These are phyloP conservation scores for Vultur gryphus DNA, from an alignment of 2,797 vertebrate genomes.

Conservation along the genomic window DNA sequence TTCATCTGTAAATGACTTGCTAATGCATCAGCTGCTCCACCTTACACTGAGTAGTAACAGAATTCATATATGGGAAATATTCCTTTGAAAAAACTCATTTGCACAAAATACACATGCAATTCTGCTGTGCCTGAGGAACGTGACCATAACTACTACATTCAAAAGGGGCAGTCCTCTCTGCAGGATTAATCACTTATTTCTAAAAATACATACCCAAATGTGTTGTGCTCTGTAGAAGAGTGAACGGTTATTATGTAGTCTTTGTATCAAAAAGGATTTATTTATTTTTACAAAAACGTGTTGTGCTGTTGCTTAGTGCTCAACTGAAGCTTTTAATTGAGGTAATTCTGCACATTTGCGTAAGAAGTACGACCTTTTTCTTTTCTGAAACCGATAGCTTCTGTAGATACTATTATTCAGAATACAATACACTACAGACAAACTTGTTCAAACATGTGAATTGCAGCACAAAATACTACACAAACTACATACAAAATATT, in stretches of 20 bases:
- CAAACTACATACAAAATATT: not conserved
- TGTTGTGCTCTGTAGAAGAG: not conserved
- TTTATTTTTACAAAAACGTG: not conserved
- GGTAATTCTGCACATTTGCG: not conserved
- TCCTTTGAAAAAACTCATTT: not conserved
- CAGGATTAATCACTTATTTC: not conserved
- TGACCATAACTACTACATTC: not conserved
- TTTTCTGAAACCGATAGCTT: not conserved
- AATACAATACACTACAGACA: not conserved
- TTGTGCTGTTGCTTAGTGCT: not conserved
- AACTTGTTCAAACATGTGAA: not conserved
- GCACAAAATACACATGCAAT: not conserved
- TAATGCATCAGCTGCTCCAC: not conserved
- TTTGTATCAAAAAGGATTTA: not conserved
- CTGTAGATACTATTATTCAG: not conserved
- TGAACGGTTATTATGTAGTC: not conserved
- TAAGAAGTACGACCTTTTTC: not conserved
- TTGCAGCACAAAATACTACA: not conserved
- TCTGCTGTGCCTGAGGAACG: not conserved
- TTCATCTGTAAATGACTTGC: not conserved
- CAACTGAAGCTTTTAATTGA: not conserved
- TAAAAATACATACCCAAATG: not conserved
- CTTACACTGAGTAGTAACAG: not conserved
- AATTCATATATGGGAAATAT: not conserved
- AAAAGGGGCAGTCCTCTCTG: not conserved